Conservation (phyloP, 2,797 vertebrate species). For the Amniataba percoides region DNA sequence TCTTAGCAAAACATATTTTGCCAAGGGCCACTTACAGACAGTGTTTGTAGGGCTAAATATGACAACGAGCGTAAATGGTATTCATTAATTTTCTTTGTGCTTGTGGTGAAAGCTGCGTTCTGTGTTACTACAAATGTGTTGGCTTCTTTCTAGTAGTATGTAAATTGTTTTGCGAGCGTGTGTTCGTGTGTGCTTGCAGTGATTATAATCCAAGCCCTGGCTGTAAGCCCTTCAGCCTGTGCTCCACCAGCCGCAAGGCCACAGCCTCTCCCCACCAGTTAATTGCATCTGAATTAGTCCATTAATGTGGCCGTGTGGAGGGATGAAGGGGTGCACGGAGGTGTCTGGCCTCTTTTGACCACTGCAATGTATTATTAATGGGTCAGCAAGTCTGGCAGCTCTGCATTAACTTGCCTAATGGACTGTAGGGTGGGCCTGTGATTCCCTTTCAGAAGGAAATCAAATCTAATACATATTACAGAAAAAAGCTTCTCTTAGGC, state of each 20-base stretch:
- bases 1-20: conserved; percentile 15
- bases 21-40: conserved; percentile 11
- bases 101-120: conserved; percentile 25
- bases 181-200: conserved; percentile 44
- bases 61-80: conserved; percentile 31
- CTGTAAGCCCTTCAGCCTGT: conserved; percentile 77
- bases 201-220: conserved; percentile 73
- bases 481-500: conserved; percentile 33
- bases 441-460: conserved; percentile 73
- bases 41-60: conserved; percentile 23
- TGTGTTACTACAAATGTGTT: conserved; percentile 36
- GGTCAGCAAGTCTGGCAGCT: conserved; percentile 84
- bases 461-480: conserved; percentile 65
- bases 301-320: conserved; percentile 84
- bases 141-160: conserved; percentile 53
- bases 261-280: conserved; percentile 81
- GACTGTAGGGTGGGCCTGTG: conserved; percentile 78
- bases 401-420: conserved; percentile 87
- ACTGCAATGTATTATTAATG: conserved; percentile 86
- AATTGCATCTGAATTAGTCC: conserved; percentile 87
- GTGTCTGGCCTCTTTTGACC: conserved; percentile 85
- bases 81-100: conserved; percentile 25
- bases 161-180: conserved; percentile 60
- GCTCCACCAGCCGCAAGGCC: conserved; percentile 80
- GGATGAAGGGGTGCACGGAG: conserved; percentile 79